Percentiles rank a stretch among this genome's conserved stretches.
phyloP scores from a whole-genome alignment of 1,140 invertebrate species.

The Pygmarrhopalites habei region DNA sequence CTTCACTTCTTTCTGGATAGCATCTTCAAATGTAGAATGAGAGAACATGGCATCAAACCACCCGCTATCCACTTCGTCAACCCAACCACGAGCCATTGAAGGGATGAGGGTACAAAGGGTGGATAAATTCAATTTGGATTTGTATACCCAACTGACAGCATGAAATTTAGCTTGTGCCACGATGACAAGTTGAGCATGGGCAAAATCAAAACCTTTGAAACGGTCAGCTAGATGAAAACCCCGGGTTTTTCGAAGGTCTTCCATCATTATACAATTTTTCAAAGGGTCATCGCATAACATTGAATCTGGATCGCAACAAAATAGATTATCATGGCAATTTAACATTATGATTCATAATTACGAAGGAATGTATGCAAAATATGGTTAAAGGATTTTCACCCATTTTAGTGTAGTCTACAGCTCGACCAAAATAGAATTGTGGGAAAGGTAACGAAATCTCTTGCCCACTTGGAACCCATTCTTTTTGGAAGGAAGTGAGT shows the following conservation, averaged over 20 bases:
- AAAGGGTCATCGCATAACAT: too few species aligned
- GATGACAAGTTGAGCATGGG: neutral
- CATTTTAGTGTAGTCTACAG: too few species aligned
- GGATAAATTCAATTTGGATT: too few species aligned
- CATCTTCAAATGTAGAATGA: neutral
- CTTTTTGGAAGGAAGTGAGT: neutral
- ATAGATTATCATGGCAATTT: too few species aligned
- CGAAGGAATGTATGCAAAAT: too few species aligned
- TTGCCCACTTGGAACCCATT: neutral
- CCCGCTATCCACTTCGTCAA: too few species aligned
- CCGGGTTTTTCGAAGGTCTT: neutral
- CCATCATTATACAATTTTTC: constrained; percentile 10
- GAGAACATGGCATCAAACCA: too few species aligned
- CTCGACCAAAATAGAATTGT: neutral
- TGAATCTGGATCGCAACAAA: too few species aligned
- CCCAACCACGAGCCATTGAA: neutral
- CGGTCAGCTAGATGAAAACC: neutral
- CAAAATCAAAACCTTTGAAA: neutral
- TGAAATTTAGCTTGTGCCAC: constrained; percentile 1
- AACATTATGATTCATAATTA: too few species aligned
- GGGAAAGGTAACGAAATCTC: neutral
- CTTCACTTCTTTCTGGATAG: neutral
- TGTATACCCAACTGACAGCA: neutral
- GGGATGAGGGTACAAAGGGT: too few species aligned
- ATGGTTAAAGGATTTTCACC: too few species aligned